Conservation (phyloP, 2,797 vertebrate species). For the Alfaro cultratus region DNA sequence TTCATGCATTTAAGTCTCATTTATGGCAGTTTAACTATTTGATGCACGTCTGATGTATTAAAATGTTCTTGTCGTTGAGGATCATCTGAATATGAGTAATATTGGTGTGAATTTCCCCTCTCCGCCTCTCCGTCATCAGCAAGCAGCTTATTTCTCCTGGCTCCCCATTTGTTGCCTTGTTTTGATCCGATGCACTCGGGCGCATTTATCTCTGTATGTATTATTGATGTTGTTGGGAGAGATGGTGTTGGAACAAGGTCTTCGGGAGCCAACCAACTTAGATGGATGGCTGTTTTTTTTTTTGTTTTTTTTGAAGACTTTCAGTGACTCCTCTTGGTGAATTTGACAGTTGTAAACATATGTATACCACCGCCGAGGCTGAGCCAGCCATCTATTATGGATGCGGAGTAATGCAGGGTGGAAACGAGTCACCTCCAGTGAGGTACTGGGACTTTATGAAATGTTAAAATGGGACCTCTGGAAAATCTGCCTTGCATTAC, state of each 20-base stretch:
- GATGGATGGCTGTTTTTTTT: slow-evolving; percentile 45
- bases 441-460: slow-evolving; percentile 66
- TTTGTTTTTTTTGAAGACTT: slow-evolving; percentile 29
- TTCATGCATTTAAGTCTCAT: not conserved
- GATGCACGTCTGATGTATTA: not conserved
- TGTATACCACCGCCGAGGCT: slow-evolving; percentile 57
- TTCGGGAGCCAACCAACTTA: slow-evolving; percentile 50
- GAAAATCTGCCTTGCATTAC: slow-evolving; percentile 53
- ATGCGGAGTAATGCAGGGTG: slow-evolving; percentile 54
- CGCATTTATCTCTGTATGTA: slow-evolving; percentile 59
- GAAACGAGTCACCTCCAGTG: slow-evolving; percentile 63
- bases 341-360: slow-evolving; percentile 76
- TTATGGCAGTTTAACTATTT: not conserved
- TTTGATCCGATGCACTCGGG: slow-evolving; percentile 36
- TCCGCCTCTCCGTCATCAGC: not conserved
- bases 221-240: slow-evolving; percentile 68
- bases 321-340: slow-evolving; percentile 52
- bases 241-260: slow-evolving; percentile 58
- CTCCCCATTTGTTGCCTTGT: slow-evolving; percentile 8
- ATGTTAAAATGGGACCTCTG: slow-evolving; percentile 63
- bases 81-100: not conserved
- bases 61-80: not conserved
- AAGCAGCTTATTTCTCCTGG: slow-evolving; percentile 16
- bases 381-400: slow-evolving; percentile 70
- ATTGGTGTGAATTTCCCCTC: not conserved